phyloP scores from a whole-genome alignment of 2,888 invertebrate species.

The Mellilla xanthometata region DNA sequence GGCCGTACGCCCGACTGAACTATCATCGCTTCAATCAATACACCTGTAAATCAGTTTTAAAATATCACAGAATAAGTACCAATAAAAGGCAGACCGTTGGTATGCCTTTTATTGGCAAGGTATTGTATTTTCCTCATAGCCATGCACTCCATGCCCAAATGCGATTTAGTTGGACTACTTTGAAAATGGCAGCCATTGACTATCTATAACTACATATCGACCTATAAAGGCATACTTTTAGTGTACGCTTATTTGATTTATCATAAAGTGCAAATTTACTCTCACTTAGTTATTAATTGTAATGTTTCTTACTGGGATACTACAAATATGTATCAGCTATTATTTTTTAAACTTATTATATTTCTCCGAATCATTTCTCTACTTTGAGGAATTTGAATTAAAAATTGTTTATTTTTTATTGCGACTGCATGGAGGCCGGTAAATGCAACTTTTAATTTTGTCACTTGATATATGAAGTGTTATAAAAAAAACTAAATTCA shows the following conservation, averaged over 20 bases:
- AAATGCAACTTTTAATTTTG: too few species aligned
- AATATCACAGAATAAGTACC: too few species aligned
- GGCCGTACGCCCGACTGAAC: too few species aligned
- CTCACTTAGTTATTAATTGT: conserved; percentile 22
- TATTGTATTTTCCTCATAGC: conserved; percentile 16
- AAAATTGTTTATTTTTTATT: too few species aligned
- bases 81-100: too few species aligned
- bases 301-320: conserved; percentile 4
- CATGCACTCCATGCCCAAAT: conserved; percentile 45
- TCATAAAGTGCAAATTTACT: conserved; percentile 30
- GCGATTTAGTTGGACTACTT: conserved; percentile 63
- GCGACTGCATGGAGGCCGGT: too few species aligned
- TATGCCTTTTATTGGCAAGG: background rate
- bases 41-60: too few species aligned
- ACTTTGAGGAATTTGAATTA: background rate
- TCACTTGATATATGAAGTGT: too few species aligned
- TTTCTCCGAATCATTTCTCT: background rate
- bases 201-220: conserved; percentile 24
- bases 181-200: conserved; percentile 45
- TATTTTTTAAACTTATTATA: background rate
- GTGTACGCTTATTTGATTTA: conserved; percentile 43
- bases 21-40: too few species aligned
- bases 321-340: background rate
- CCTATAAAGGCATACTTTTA: conserved; percentile 43
- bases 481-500: too few species aligned